Conservation (phyloP, 2,113 vertebrate genomes). For the Coturnix japonica region DNA sequence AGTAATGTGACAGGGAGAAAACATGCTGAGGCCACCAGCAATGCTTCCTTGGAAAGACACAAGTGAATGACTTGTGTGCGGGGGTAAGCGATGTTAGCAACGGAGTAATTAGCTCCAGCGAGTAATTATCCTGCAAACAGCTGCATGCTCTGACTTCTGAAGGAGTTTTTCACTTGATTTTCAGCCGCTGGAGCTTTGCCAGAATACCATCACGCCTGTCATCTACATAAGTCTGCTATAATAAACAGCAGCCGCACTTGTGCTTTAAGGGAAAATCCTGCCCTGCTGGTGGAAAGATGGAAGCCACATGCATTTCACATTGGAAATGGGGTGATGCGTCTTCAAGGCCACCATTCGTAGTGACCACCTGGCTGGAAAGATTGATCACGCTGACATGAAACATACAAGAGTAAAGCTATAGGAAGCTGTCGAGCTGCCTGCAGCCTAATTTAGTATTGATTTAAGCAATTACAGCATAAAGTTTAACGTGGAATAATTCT, state of each 20-base stretch:
- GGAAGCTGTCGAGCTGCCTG: neutral
- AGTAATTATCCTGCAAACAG: constrained; percentile 21
- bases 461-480: constrained; percentile 37
- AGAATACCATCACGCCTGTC: neutral
- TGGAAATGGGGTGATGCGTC: neutral
- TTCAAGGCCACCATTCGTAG: neutral
- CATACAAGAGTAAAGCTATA: neutral
- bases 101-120: constrained; percentile 28
- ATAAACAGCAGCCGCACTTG: rapidly evolving
- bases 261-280: neutral
- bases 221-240: rapidly evolving
- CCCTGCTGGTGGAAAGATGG: rapidly evolving
- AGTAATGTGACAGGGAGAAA: neutral
- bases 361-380: constrained; percentile 15
- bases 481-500: constrained; percentile 19
- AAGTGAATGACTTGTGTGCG: neutral
- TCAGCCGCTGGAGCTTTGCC: neutral
- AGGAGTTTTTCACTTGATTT: neutral
- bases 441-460: constrained; percentile 42
- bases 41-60: constrained; percentile 30
- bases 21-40: constrained; percentile 15
- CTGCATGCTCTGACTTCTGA: neutral
- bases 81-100: neutral
- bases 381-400: neutral
- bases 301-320: neutral